A percentile compares a stretch with the other conserved stretches of the same genome.
phyloP scores from a whole-genome alignment of 2,888 invertebrate species.

The Pegoplata infirma region DNA sequence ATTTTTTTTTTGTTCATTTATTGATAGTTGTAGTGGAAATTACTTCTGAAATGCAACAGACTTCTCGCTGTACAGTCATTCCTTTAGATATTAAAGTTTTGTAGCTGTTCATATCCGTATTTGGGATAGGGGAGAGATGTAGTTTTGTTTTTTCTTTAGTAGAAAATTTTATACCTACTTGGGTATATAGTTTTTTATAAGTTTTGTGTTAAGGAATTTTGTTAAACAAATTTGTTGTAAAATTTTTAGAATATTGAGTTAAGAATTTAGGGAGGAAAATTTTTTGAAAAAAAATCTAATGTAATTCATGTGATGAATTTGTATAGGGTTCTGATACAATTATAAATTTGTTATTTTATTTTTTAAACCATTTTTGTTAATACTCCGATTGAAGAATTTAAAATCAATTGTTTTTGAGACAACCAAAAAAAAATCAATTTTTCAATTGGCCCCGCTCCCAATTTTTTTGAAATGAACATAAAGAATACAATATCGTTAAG shows the following conservation, averaged over 20 bases:
- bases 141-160: not conserved
- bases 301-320: too few species aligned
- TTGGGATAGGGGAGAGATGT: slow-evolving; percentile 3
- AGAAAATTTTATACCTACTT: not conserved
- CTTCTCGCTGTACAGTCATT: slow-evolving; percentile 49
- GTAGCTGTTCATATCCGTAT: not conserved
- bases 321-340: too few species aligned
- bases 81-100: slow-evolving; percentile 28
- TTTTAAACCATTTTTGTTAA: too few species aligned
- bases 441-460: too few species aligned
- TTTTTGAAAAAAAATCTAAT: too few species aligned
- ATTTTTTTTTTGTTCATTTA: slow-evolving; percentile 23
- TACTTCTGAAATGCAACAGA: slow-evolving; percentile 29
- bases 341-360: too few species aligned
- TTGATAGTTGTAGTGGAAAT: slow-evolving; percentile 31
- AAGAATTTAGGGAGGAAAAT: too few species aligned
- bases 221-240: not conserved
- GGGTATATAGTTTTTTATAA: not conserved
- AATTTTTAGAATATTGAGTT: not conserved
- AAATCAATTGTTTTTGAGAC: too few species aligned
- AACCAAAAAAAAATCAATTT: too few species aligned
- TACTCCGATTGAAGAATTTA: too few species aligned
- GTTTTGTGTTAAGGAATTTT: not conserved
- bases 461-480: too few species aligned
- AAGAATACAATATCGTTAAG: too few species aligned